These are phyloP conservation scores for Himalopsyche kuldschensis DNA, from an alignment of 2,888 invertebrate genomes.

Conservation along the genomic window DNA sequence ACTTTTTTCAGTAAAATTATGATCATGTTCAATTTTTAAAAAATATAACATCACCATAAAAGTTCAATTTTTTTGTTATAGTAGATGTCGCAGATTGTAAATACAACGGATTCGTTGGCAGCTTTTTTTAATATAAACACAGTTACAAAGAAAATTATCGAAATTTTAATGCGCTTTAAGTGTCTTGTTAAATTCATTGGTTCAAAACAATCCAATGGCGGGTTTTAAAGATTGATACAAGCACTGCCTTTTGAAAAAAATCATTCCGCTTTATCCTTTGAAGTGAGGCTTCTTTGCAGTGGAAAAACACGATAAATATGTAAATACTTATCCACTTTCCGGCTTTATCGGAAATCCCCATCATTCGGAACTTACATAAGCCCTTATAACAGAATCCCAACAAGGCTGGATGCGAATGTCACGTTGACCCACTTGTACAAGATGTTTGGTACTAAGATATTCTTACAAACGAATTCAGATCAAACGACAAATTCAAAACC, in stretches of 20 bases:
- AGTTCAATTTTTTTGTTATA: too few relatives aligned
- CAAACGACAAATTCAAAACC: background rate
- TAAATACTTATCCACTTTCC: slow-evolving; percentile 20
- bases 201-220: background rate
- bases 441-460: background rate
- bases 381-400: background rate
- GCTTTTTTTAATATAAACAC: too few relatives aligned
- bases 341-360: slow-evolving; percentile 18
- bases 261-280: slow-evolving; percentile 2
- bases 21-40: too few relatives aligned
- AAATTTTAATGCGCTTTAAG: too few relatives aligned
- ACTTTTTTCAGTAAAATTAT: too few relatives aligned
- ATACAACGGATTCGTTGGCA: too few relatives aligned
- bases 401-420: background rate
- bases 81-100: too few relatives aligned
- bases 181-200: background rate
- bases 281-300: background rate
- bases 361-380: slow-evolving; percentile 7
- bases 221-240: background rate
- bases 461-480: background rate
- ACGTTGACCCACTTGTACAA: background rate
- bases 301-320: slow-evolving; percentile 21
- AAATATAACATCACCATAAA: too few relatives aligned
- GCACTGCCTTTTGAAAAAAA: background rate
- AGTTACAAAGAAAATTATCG: too few relatives aligned